Conservation (phyloP, 2,888 invertebrate genomes). For the Polia nebulosa region DNA sequence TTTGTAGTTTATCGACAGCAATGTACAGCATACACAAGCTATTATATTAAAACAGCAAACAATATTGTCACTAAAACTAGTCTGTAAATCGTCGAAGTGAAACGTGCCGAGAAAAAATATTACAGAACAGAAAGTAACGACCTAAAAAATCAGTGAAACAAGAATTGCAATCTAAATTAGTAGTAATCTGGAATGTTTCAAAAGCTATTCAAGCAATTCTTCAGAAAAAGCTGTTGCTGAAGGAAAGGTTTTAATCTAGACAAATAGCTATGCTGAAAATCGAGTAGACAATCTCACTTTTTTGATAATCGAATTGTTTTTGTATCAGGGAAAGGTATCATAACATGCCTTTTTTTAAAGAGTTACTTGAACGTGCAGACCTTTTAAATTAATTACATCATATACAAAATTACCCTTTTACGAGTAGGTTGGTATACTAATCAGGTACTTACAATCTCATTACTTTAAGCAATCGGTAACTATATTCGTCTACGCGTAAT, state of each 20-base stretch:
- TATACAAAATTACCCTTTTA: slow-evolving; percentile 1
- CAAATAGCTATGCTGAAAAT: slow-evolving; percentile 24
- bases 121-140: slow-evolving; percentile 17
- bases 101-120: neutral
- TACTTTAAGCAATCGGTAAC: slow-evolving; percentile 33
- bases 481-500: slow-evolving; percentile 13
- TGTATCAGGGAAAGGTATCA: slow-evolving; percentile 4
- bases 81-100: slow-evolving; percentile 14
- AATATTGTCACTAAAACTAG: slow-evolving; percentile 1
- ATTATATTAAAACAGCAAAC: slow-evolving; percentile 25
- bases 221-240: slow-evolving; percentile 26
- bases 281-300: neutral
- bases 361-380: neutral
- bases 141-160: slow-evolving; percentile 44
- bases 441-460: slow-evolving; percentile 38
- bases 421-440: slow-evolving; percentile 11
- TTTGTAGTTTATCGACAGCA: slow-evolving; percentile 28
- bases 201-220: slow-evolving; percentile 28
- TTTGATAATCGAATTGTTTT: slow-evolving; percentile 28
- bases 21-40: slow-evolving; percentile 24
- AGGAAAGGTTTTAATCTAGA: slow-evolving; percentile 44
- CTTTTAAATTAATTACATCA: slow-evolving; percentile 23
- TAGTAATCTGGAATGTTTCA: slow-evolving; percentile 38
- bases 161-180: slow-evolving; percentile 62
- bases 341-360: neutral